Conservation (phyloP, 2,113 vertebrate species). For the Saguinus midas region DNA sequence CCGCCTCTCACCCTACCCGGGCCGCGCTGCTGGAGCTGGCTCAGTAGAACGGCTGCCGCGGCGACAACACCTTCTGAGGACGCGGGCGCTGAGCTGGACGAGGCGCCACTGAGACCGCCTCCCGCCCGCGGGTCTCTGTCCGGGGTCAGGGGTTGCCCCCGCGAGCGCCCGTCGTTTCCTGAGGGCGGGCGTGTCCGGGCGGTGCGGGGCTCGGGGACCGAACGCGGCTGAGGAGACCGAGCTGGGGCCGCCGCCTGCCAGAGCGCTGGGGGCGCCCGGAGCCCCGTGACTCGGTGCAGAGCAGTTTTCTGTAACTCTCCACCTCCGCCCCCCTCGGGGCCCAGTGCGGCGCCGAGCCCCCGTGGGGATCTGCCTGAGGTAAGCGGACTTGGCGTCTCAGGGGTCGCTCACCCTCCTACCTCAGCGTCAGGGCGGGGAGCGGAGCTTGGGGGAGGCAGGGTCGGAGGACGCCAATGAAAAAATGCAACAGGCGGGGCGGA, state of each 20-base stretch:
- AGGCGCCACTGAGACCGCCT: not conserved
- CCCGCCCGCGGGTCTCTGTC: not conserved
- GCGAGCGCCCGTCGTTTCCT: not conserved
- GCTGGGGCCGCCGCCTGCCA: slow-evolving; percentile 34
- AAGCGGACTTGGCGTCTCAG: not conserved
- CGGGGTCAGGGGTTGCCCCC: not conserved
- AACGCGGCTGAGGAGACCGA: not conserved
- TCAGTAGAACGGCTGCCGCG: not conserved
- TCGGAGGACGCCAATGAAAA: not conserved
- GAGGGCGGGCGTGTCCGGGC: slow-evolving; percentile 22
- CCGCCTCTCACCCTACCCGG: not conserved
- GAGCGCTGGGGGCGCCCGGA: not conserved
- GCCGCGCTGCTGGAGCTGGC: slow-evolving; percentile 5
- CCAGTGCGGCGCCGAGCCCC: not conserved
- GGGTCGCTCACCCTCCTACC: not conserved
- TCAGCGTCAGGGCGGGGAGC: not conserved
- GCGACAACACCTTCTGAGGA: not conserved
- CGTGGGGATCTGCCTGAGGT: slow-evolving; percentile 44
- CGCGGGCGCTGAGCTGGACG: not conserved
- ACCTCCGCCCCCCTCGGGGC: not conserved
- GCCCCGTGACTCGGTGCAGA: not conserved
- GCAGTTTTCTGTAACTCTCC: not conserved
- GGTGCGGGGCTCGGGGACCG: not conserved
- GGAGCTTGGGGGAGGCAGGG: not conserved
- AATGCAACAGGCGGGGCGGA: slow-evolving; percentile 58